These are phyloP conservation scores for Drosophila recens DNA, from an alignment of 2,888 invertebrate species.

Conservation along the genomic window DNA sequence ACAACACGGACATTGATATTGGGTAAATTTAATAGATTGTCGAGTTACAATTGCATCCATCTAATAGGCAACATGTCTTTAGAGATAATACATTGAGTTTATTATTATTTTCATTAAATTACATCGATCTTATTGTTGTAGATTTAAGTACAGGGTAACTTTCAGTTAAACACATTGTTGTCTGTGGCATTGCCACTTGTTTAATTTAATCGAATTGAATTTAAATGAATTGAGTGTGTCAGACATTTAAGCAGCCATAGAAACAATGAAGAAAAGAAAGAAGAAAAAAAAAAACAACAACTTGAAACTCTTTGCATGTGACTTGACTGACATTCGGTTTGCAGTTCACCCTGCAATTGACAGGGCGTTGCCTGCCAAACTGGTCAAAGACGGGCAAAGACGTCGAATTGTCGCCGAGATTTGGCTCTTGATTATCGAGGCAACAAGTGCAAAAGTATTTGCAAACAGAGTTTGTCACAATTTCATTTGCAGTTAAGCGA, in stretches of 20 bases:
- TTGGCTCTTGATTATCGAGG: slow-evolving; percentile 34
- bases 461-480: slow-evolving; percentile 34
- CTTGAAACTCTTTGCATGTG: slow-evolving; percentile 48
- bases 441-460: slow-evolving; percentile 66
- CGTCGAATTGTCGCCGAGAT: slow-evolving; percentile 28
- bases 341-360: slow-evolving; percentile 16
- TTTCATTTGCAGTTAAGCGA: slow-evolving; percentile 47
- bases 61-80: too few relatives aligned
- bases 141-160: neutral
- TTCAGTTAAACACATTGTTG: neutral
- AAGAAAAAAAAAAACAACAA: neutral
- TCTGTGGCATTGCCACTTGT: slow-evolving; percentile 14
- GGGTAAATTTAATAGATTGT: too few relatives aligned
- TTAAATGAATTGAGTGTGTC: slow-evolving; percentile 41
- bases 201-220: slow-evolving; percentile 67
- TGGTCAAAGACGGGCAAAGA: slow-evolving; percentile 15
- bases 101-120: too few relatives aligned
- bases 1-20: too few relatives aligned
- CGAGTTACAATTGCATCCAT: too few relatives aligned
- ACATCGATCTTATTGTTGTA: too few relatives aligned
- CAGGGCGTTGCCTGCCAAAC: slow-evolving; percentile 55
- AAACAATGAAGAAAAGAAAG: slow-evolving; percentile 15
- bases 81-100: too few relatives aligned
- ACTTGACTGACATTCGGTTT: slow-evolving; percentile 20
- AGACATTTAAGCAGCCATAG: slow-evolving; percentile 28